These are phyloP conservation scores for Galago senegalensis DNA, from an alignment of 2,797 vertebrate species.

Conservation along the genomic window DNA sequence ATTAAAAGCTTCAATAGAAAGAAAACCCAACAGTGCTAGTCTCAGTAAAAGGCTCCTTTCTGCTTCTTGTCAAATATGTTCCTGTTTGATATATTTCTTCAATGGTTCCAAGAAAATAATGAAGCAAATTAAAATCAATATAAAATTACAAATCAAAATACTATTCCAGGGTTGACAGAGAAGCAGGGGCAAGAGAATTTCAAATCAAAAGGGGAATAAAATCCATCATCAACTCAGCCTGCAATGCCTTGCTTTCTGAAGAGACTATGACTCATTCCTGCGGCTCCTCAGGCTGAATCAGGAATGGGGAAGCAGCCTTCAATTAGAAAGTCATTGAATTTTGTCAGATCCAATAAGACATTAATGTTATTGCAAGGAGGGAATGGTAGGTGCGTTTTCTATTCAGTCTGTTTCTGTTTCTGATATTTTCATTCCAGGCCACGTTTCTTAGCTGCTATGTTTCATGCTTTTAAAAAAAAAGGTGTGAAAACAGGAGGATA, in stretches of 20 bases:
- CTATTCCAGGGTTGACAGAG: constrained; percentile 55
- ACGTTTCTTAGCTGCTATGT: constrained; percentile 29
- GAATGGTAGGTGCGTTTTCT: neutral
- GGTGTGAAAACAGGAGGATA: constrained; percentile 3
- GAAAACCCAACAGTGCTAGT: neutral
- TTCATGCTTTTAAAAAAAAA: constrained; percentile 61
- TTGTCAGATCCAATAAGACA: constrained; percentile 51
- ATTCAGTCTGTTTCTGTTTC: neutral
- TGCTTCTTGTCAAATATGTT: constrained; percentile 27
- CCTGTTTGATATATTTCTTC: constrained; percentile 34
- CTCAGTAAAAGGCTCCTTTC: neutral
- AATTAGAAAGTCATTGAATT: constrained; percentile 31
- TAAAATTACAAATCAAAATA: constrained; percentile 69
- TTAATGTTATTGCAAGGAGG: neutral
- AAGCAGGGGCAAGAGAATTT: constrained; percentile 56
- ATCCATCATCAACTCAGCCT: neutral
- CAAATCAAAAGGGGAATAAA: constrained; percentile 15
- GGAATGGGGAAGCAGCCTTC: neutral
- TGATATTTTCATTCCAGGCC: constrained; percentile 35
- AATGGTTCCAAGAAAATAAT: constrained; percentile 56
- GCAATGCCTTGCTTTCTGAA: neutral
- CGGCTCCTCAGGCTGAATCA: neutral
- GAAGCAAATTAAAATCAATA: constrained; percentile 70
- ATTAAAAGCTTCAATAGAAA: neutral
- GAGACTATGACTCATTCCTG: neutral